These are phyloP conservation scores for Bufotes viridis DNA, from an alignment of 2,797 vertebrate genomes.

Conservation along the genomic window DNA sequence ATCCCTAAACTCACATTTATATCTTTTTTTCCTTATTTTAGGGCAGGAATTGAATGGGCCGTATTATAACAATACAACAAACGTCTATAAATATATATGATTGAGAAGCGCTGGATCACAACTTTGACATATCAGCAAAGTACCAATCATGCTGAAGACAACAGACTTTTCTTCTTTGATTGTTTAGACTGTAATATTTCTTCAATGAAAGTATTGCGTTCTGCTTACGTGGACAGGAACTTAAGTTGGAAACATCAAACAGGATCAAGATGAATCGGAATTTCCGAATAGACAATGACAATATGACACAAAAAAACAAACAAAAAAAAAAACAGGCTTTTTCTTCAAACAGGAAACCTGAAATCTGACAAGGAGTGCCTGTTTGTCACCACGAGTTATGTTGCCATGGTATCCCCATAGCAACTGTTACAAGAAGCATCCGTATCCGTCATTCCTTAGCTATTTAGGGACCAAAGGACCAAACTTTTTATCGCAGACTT, in stretches of 20 bases:
- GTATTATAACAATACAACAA: conserved; percentile 83
- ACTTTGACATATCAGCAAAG: conserved; percentile 86
- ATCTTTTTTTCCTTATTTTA: conserved; percentile 72
- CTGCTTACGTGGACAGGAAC: conserved; percentile 77
- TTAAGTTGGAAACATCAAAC: conserved; percentile 75
- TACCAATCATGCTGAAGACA: conserved; percentile 83
- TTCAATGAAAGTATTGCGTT: conserved; percentile 78
- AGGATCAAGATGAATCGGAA: conserved; percentile 76
- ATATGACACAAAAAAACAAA: conserved; percentile 71
- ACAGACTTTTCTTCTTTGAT: conserved; percentile 80
- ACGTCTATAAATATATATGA: conserved; percentile 79
- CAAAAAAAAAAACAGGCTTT: conserved; percentile 67
- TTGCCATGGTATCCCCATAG: conserved; percentile 85
- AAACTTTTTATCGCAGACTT: conserved; percentile 99
- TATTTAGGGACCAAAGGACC: conserved; percentile 99
- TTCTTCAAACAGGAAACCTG: conserved; percentile 81
- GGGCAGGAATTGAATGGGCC: conserved; percentile 87
- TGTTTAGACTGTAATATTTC: conserved; percentile 82
- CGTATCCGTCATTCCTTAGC: conserved; percentile 99
- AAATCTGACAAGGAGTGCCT: conserved; percentile 92
- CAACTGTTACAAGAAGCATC: conserved; percentile 87
- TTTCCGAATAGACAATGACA: conserved; percentile 80
- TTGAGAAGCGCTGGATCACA: conserved; percentile 89
- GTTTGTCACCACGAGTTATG: conserved; percentile 88
- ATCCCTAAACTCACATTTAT: background rate